Conservation (phyloP, 2,797 vertebrate species). For the Aldrovandia affinis region DNA sequence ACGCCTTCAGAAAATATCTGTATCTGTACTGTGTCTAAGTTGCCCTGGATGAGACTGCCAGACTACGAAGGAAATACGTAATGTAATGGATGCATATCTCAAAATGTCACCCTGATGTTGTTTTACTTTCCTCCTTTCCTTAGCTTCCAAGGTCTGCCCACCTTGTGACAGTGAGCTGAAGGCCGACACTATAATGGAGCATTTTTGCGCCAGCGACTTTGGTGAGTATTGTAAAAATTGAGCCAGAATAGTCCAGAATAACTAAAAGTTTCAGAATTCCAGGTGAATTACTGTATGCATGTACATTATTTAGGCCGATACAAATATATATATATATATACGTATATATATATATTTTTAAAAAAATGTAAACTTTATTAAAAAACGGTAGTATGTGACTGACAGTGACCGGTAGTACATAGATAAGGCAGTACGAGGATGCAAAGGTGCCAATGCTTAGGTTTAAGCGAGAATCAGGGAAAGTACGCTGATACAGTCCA, state of each 20-base stretch:
- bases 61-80: background rate
- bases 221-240: conserved; percentile 76
- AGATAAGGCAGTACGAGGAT: too few species aligned
- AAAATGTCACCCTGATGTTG: background rate
- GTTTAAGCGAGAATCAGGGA: too few species aligned
- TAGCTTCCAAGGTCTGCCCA: conserved; percentile 91
- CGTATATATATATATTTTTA: too few species aligned
- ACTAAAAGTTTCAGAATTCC: too few species aligned
- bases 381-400: background rate
- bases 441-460: background rate
- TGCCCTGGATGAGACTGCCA: background rate
- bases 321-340: too few species aligned
- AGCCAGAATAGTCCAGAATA: too few species aligned
- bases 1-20: background rate
- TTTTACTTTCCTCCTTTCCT: background rate
- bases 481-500: too few species aligned
- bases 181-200: conserved; percentile 92
- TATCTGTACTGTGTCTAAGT: background rate
- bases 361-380: background rate
- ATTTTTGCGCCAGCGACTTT: conserved; percentile 97
- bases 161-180: conserved; percentile 97
- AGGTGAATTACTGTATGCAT: too few species aligned
- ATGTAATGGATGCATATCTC: background rate
- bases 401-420: background rate
- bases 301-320: too few species aligned